Evolutionary conservation across 1,140 invertebrate genomes (phyloP).

Genomic region (Drosophila oshimai): DNA sequence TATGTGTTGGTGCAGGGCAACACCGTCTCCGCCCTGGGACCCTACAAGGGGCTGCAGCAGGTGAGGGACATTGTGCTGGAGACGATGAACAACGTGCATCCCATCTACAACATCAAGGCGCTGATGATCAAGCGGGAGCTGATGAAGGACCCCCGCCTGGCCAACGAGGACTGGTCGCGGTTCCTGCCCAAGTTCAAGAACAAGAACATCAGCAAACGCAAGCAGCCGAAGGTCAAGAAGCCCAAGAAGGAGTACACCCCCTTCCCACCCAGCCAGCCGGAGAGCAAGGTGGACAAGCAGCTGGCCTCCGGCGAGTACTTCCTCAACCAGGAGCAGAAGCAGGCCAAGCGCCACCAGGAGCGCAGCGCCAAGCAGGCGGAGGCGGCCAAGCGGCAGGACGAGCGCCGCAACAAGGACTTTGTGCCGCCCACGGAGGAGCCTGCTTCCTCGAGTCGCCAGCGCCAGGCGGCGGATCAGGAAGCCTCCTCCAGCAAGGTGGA

Average conservation of each 20-base stretch:
- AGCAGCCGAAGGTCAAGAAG: conserved; percentile 93
- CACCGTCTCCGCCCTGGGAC: conserved; percentile 98
- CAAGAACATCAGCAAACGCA: conserved; percentile 93
- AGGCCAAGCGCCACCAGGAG: conserved; percentile 88
- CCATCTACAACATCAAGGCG: conserved; percentile 99
- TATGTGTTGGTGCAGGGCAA: conserved; percentile 99
- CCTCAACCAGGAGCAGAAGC: conserved; percentile 92
- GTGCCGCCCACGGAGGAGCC: conserved; percentile 89
- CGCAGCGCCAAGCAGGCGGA: conserved; percentile 89
- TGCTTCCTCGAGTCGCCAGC: conserved; percentile 27
- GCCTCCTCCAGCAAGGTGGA: conserved; percentile 41
- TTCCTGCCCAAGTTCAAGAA: conserved; percentile 98
- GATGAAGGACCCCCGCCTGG: conserved; percentile 94
- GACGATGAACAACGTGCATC: conserved; percentile 99
- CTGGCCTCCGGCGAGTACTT: conserved; percentile 98
- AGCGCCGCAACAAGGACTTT: conserved; percentile 91
- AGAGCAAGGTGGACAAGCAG: conserved; percentile 97
- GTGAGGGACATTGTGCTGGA: conserved; percentile 96
- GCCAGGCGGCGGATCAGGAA: conserved; percentile 15
- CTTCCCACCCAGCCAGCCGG: conserved; percentile 96
- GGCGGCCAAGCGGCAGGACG: conserved; percentile 88
- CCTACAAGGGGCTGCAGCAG: conserved; percentile 96
- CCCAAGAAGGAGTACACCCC: conserved; percentile 97
- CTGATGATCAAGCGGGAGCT: conserved; percentile 99
- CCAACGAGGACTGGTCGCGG: conserved; percentile 98